Percentiles rank a stretch among this genome's conserved stretches.
phyloP scores from a whole-genome alignment of 2,797 vertebrate genomes.

The Eupleurogrammus muticus region DNA sequence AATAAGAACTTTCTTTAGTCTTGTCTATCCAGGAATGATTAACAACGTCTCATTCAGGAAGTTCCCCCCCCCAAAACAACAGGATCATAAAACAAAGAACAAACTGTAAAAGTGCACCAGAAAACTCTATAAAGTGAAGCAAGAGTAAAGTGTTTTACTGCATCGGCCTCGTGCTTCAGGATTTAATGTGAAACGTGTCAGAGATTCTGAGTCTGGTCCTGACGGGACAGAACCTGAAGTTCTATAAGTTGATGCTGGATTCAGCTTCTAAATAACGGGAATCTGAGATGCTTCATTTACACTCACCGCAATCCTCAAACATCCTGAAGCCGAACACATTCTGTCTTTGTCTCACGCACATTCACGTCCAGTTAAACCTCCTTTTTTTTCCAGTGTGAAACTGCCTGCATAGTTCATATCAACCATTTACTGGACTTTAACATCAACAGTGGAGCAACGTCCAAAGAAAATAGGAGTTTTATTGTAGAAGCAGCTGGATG shows the following conservation, averaged over 20 bases:
- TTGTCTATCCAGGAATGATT: too few relatives aligned
- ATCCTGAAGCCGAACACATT: constrained; percentile 33
- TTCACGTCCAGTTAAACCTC: constrained; percentile 8
- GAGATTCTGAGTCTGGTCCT: constrained; percentile 15
- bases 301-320: constrained; percentile 30
- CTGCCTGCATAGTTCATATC: constrained; percentile 87
- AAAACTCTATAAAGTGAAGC: background rate
- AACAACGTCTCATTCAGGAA: too few relatives aligned
- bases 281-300: constrained; percentile 40
- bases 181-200: constrained; percentile 31
- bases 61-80: too few relatives aligned
- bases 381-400: constrained; percentile 65
- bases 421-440: constrained; percentile 86
- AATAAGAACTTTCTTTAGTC: too few relatives aligned
- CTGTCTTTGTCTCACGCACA: constrained; percentile 31
- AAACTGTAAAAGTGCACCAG: background rate
- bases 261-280: too few relatives aligned
- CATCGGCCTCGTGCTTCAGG: constrained; percentile 21
- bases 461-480: constrained; percentile 91
- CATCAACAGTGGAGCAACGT: constrained; percentile 82
- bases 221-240: constrained; percentile 31
- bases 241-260: constrained; percentile 56
- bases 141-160: constrained; percentile 19
- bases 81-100: background rate
- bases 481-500: constrained; percentile 90